These are phyloP conservation scores for Papilio dardanus DNA, from an alignment of 1,140 invertebrate genomes.

Conservation along the genomic window DNA sequence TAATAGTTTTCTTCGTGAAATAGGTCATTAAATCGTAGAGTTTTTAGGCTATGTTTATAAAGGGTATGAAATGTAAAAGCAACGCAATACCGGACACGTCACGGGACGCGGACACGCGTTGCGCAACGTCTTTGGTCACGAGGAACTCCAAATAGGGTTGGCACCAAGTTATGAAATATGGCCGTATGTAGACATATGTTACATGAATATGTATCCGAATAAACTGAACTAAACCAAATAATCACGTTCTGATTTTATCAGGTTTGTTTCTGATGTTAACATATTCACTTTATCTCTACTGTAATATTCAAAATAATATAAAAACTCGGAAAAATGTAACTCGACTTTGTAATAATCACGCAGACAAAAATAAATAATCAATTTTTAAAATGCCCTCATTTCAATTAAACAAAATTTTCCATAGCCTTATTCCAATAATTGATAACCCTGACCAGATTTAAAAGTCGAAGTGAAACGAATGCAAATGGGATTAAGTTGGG, in stretches of 20 bases:
- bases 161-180: neutral
- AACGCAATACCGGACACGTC: conserved; percentile 40
- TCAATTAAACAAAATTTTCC: neutral
- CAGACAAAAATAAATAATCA: too few species aligned
- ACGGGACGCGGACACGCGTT: conserved; percentile 66
- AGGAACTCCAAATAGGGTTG: conserved; percentile 48
- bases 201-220: neutral
- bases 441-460: conserved; percentile 9
- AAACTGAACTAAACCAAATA: neutral
- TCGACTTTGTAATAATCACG: too few species aligned
- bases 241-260: neutral
- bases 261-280: neutral
- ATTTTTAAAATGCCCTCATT: too few species aligned
- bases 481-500: conserved; percentile 62
- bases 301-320: too few species aligned
- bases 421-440: neutral
- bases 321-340: too few species aligned
- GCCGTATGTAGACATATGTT: neutral
- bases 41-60: neutral
- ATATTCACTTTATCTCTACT: neutral
- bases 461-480: conserved; percentile 56
- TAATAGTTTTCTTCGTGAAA: neutral
- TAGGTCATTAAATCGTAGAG: neutral
- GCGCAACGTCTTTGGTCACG: conserved; percentile 56
- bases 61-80: neutral